Conservation (phyloP, 2,888 invertebrate species). For the Lypha dubia region DNA sequence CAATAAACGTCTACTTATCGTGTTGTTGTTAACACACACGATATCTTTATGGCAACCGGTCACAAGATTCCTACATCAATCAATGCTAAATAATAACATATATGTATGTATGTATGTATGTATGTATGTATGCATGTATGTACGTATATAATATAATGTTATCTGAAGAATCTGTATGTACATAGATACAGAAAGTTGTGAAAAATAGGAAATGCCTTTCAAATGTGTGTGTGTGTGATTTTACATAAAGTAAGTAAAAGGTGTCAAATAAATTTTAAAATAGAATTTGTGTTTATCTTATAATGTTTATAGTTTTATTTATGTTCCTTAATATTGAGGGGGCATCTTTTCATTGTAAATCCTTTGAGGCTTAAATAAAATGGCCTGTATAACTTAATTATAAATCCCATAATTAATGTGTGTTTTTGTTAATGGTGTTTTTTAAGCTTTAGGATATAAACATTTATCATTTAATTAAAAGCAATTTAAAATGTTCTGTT, state of each 20-base stretch:
- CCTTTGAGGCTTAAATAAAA: neutral
- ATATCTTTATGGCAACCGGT: slow-evolving; percentile 11
- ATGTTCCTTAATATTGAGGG: neutral
- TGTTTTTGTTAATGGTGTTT: neutral
- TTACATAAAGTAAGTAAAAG: neutral
- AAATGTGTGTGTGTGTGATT: neutral
- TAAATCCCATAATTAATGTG: neutral
- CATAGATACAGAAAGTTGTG: neutral
- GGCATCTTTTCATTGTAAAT: neutral
- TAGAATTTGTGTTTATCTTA: neutral
- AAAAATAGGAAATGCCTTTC: neutral
- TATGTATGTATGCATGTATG: too few species aligned
- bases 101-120: too few species aligned
- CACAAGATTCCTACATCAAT: slow-evolving; percentile 31
- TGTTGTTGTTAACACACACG: slow-evolving; percentile 7
- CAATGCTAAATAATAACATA: slow-evolving; percentile 19
- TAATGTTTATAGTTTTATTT: neutral
- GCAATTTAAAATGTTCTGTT: neutral
- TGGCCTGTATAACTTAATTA: neutral
- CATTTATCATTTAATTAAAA: neutral
- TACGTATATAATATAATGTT: too few species aligned
- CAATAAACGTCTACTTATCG: slow-evolving; percentile 10
- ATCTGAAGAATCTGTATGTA: neutral
- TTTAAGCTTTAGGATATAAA: neutral
- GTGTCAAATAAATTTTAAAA: neutral